These are phyloP conservation scores for Cirrhinus molitorella DNA, from an alignment of 2,797 vertebrate genomes.

Conservation along the genomic window DNA sequence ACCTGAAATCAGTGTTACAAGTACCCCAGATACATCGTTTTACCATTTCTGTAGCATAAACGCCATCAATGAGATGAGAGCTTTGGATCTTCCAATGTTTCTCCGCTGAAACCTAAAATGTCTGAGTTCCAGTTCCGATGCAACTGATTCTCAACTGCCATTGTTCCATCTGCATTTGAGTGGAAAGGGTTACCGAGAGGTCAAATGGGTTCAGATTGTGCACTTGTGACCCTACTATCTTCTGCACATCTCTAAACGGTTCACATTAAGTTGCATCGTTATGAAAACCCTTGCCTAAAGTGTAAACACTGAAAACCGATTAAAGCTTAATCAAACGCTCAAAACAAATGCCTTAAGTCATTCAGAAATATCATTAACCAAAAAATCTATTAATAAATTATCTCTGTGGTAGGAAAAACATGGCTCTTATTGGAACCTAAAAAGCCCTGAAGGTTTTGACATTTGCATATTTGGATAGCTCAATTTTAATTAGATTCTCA, in stretches of 20 bases:
- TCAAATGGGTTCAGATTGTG: not conserved
- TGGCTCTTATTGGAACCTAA: not conserved
- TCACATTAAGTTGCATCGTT: not conserved
- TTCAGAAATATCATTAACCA: not conserved
- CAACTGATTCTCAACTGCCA: too few species aligned
- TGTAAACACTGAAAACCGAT: not conserved
- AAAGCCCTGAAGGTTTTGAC: not conserved
- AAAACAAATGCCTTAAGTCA: not conserved
- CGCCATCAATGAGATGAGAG: too few species aligned
- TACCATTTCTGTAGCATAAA: too few species aligned
- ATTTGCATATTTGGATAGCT: conserved; percentile 4
- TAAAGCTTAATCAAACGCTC: not conserved
- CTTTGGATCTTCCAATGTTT: too few species aligned
- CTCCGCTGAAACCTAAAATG: too few species aligned
- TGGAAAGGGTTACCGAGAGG: too few species aligned
- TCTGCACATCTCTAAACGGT: not conserved
- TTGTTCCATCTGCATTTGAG: too few species aligned
- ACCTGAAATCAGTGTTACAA: too few species aligned
- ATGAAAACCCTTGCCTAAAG: not conserved
- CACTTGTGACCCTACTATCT: not conserved
- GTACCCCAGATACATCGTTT: too few species aligned
- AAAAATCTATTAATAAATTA: not conserved
- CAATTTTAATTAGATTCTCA: conserved; percentile 3
- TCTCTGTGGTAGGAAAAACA: conserved; percentile 1
- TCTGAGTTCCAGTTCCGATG: too few species aligned